Percentiles rank a stretch among this genome's conserved stretches.
phyloP scores from a whole-genome alignment of 1,140 invertebrate genomes.

The Ceratosolen solmsi region DNA sequence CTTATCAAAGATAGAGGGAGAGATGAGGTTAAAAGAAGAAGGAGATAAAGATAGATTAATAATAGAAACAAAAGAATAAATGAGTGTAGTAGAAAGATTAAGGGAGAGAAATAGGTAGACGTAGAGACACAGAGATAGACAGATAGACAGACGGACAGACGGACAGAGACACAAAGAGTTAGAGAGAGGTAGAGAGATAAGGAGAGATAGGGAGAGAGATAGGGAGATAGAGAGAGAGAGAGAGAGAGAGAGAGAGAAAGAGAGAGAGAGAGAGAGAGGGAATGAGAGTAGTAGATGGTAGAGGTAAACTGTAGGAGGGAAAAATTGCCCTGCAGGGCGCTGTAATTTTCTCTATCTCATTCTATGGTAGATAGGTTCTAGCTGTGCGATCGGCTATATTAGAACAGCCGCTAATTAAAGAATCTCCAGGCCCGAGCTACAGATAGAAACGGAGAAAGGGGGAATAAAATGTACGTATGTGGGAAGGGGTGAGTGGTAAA shows the following conservation, averaged over 20 bases:
- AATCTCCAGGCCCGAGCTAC: neutral
- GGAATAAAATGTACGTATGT: neutral
- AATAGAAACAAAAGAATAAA: no score
- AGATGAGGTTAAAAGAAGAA: no score
- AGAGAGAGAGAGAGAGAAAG: neutral
- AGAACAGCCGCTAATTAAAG: conserved; percentile 38
- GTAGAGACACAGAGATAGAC: neutral
- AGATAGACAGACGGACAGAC: neutral
- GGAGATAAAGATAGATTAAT: no score
- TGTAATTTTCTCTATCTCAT: neutral
- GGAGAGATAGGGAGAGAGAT: neutral
- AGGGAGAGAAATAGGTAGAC: neutral
- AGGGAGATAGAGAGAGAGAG: neutral
- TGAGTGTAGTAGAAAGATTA: neutral
- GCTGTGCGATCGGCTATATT: conserved; percentile 19
- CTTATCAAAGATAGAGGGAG: neutral
- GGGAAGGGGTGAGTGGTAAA: neutral
- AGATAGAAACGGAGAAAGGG: neutral
- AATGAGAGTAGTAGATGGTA: neutral
- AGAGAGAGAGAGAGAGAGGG: neutral
- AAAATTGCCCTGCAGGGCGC: neutral
- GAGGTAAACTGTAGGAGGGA: neutral
- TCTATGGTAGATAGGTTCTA: neutral
- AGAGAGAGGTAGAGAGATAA: neutral
- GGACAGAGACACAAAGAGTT: neutral